Evolutionary conservation across 2,113 vertebrate species (phyloP), one percentile per base, ranked within the genome.

Genomic region (Neopipo cinnamomea): DNA sequence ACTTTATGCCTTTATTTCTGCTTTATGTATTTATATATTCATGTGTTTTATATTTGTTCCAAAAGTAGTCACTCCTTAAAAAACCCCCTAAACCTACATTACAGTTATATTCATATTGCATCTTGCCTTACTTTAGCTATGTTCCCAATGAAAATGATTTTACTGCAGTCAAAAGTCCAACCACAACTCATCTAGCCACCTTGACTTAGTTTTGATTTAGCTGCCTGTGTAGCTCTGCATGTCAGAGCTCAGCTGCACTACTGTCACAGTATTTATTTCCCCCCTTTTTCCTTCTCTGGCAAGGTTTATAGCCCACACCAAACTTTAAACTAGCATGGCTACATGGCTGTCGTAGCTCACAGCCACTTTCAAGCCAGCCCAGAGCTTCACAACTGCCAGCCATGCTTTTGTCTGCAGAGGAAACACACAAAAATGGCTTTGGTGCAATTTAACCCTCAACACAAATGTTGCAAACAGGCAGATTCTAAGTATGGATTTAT

Each of bases 1-100:
- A 49, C 27, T 90, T 93, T 81, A 86, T 89, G 33, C 91, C 53
- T 95, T 88, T 91, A 31, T 91, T 98, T 94, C 91, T 66, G 46
- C 2, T 72, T 75, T 65, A 6, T 47, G 18, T 12, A 22, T 88
- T 76, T 65, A 35, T 39, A 19, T 83, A 35, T 56, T 35, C 6
- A 5, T 67, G 28, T 11, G 5, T 25, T 49, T 27, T 41, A 28
- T 27, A 59, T 44, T 77, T 8, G 0, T 35, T 93, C 9, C n/a
- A 70, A 30, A 35, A 63, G 8, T 13, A 31, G 9, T 18, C 19
- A 6, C 9, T 42, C 14, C 39, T 67, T 46, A n/a, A n/a, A 76
- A 44, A 25, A 37, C 11, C 23, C 28, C 39, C 73, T 22, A 65
- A 66, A 42, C 11, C 8, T 52, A 31, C 16, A 9, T 79, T 62